Evolutionary conservation across 2,797 vertebrate genomes (phyloP), one percentile per base, ranked within the genome.

Genomic region (Enoplosus armatus): DNA sequence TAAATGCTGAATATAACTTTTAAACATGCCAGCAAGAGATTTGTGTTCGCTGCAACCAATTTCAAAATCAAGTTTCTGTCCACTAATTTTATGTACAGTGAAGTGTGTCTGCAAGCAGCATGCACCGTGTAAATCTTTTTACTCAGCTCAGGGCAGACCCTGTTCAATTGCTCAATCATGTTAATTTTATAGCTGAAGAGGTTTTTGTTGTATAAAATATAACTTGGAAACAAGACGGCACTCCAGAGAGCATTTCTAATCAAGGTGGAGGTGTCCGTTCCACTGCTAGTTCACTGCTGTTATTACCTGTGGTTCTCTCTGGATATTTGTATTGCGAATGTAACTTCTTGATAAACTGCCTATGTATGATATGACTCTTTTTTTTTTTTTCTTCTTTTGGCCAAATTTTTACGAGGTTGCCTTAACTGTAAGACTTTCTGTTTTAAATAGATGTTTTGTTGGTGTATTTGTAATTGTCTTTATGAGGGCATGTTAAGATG

Each of bases 341-440:
- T 79, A 71, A 74, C 41, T 41, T 75, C 35, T 79, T 61, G 59
- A 54, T 31, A 47, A 85, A 84, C 66, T 60, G 29, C 54, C 77
- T 41, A 27, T 79, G 29, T 27, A 24, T 48, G 14, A 26, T 61
- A 6, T 47, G 14, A 9, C 6, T 10, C 15, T 2, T 68, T 37
- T 7, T 8, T 5, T 35, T 12, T 55, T 8, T 64, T 20, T 60
- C 3, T 56, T 31, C 47, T 72, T 48, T 54, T 62, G 64, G 72
- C 54, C 75, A 77, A 62, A 63, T 77, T 56, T 67, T 58, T 68
- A 72, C 79, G 64, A 82, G 6, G 73, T 77, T 85, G 85, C 90
- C 84, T 92, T 89, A 86, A 84, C 70, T 86, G 82, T 89, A 85
- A 79, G 58, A 67, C 15, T 41, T 69, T 60, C 11, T 64, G 33